Conservation (phyloP, 1,140 invertebrate species). For the Rhyacophila brunnea region DNA sequence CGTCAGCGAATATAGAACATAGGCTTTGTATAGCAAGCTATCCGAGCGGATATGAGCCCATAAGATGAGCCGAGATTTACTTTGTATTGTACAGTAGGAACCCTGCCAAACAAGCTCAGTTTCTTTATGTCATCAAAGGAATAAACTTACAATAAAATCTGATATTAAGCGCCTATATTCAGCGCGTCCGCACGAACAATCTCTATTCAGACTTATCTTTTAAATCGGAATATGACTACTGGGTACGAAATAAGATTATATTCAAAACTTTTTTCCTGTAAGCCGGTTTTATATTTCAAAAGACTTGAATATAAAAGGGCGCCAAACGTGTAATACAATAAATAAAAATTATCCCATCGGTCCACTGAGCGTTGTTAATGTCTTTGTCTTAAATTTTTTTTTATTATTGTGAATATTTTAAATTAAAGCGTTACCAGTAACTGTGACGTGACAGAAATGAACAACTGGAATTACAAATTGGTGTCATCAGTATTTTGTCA, state of each 20-base stretch:
- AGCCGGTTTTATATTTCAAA: constrained; percentile 1
- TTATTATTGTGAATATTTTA: no score
- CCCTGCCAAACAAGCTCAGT: constrained; percentile 20
- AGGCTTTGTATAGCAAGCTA: constrained; percentile 28
- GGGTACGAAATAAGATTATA: constrained; percentile 21
- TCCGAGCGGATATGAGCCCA: constrained; percentile 35
- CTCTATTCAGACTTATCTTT: constrained; percentile 6
- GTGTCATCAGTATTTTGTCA: constrained; percentile 10
- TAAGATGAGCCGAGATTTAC: constrained; percentile 36
- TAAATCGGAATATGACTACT: constrained; percentile 13
- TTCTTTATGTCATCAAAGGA: constrained; percentile 36
- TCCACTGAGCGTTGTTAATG: no score
- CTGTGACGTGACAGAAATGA: constrained; percentile 13
- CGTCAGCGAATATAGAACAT: constrained; percentile 5
- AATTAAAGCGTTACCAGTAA: not conserved
- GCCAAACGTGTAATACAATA: constrained; percentile 6
- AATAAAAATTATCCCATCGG: not conserved
- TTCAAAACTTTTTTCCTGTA: constrained; percentile 11
- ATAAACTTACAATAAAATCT: constrained; percentile 37
- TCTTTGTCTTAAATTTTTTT: not conserved
- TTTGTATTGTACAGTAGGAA: constrained; percentile 29
- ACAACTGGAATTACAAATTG: constrained; percentile 18
- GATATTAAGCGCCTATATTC: constrained; percentile 32
- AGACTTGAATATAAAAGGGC: constrained; percentile 8
- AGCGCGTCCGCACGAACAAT: constrained; percentile 20